Evolutionary conservation across 2,888 invertebrate species (phyloP), one percentile per base, ranked within the genome.

Genomic region (Nebria salina): DNA sequence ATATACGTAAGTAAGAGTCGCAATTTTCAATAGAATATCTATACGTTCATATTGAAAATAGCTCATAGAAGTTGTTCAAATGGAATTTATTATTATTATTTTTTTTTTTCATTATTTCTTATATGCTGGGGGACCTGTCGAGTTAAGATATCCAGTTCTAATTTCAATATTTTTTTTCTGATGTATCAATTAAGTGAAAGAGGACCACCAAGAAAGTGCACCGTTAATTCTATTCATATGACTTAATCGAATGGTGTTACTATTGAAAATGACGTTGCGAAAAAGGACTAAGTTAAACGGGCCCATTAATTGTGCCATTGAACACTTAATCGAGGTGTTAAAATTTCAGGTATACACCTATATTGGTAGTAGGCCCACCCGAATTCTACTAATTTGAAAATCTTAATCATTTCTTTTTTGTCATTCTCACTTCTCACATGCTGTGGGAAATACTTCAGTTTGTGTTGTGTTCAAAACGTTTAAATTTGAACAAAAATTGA

Each of bases 311-410:
- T 79, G 79, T 75, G 25, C 75, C 70, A 79, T 79, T 79, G 75
- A 79, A 66, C 74, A 79, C 79, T 79, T 79, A 79, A 79, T 79
- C 79, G 79, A 79, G 74, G 73, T 73, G 41, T 72, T 25, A 77
- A 77, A 54, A 77, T 64, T 76, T 72, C 77, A 77, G 77, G 77
- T 77, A 77, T 77, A 20, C 8, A 34, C 34, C 34, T 34, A 34
- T 13, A 13, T 8, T 54, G 54, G 54, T 54, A 54, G 54, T 54
- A 54, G 54, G 54, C 54, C 54, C 54, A 54, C 13, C 54, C 54
- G 20, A 20, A 26, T 68, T 25, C 68, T n/a, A 11, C 26, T 68
- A 68, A 25, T 68, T 68, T 68, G 20, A 26, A 68, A 68, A 68
- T 68, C 26, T 68, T 68, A 68, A 68, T 68, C 26, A 68, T 68